These are phyloP conservation scores for Melanargia galathea DNA, from an alignment of 2,888 invertebrate genomes.

Conservation along the genomic window DNA sequence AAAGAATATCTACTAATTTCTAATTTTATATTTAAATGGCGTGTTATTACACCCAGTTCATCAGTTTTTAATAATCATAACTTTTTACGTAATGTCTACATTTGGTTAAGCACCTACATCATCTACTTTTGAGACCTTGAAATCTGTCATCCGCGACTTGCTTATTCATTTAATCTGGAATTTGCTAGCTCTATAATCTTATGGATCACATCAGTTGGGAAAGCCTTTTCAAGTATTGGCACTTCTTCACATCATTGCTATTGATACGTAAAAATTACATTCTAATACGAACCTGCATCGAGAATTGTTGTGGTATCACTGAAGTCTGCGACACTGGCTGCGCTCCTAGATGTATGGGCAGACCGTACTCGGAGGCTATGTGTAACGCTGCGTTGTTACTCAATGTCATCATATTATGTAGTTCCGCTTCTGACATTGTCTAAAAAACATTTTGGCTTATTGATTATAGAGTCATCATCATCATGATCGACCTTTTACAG, in stretches of 20 bases:
- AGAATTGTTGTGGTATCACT: constrained; percentile 60
- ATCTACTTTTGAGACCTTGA: too few species aligned
- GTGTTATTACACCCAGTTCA: too few species aligned
- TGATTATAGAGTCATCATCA: too few species aligned
- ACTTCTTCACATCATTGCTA: not conserved
- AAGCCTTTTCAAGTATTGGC: not conserved
- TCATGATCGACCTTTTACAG: too few species aligned
- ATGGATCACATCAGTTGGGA: not conserved
- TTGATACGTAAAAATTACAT: not conserved
- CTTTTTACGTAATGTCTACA: too few species aligned
- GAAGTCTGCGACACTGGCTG: constrained; percentile 63
- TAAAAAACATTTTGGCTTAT: not conserved
- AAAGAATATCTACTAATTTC: too few species aligned
- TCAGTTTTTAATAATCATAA: too few species aligned
- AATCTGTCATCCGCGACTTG: too few species aligned
- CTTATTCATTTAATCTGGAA: too few species aligned
- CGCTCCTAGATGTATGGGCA: constrained; percentile 68
- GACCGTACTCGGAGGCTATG: constrained; percentile 67
- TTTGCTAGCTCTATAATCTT: too few species aligned
- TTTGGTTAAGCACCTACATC: too few species aligned
- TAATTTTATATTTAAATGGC: too few species aligned
- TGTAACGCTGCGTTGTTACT: constrained; percentile 69
- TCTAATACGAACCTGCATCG: constrained; percentile 55
- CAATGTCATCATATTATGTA: constrained; percentile 66
- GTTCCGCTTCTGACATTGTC: constrained; percentile 48